A percentile compares a stretch with the other conserved stretches of the same genome.
phyloP scores from a whole-genome alignment of 2,113 vertebrate genomes.

The Macaca nemestrina region DNA sequence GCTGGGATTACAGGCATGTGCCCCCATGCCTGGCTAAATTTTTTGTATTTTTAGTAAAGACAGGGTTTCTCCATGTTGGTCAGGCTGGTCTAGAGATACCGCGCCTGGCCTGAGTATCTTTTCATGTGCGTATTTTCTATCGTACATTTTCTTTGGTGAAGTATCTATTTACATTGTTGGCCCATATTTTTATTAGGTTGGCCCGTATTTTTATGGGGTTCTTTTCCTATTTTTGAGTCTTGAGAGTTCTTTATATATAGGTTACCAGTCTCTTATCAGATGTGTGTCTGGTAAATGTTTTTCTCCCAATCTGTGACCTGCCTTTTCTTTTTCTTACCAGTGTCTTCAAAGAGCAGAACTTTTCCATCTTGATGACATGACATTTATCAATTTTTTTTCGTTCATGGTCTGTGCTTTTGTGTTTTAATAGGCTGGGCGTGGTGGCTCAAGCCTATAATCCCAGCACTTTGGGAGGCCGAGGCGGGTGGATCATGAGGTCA shows the following conservation, averaged over 20 bases:
- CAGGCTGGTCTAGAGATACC: no score
- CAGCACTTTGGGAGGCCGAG: no score
- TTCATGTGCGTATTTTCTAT: no score
- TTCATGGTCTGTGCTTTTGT: not conserved
- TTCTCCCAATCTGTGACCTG: not conserved
- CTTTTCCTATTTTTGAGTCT: not conserved
- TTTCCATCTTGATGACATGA: not conserved
- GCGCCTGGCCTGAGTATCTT: no score
- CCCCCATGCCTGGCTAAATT: no score
- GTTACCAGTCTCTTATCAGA: not conserved
- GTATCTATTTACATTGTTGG: no score
- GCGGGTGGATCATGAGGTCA: no score
- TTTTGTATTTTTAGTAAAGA: no score
- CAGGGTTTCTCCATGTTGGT: no score
- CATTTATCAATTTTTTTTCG: not conserved
- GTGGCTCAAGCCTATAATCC: no score
- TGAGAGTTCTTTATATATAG: not conserved
- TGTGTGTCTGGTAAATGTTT: not conserved
- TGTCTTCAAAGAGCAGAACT: not conserved
- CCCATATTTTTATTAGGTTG: not conserved
- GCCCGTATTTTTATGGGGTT: not conserved
- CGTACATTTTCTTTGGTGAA: no score
- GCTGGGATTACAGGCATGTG: no score
- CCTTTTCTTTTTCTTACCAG: not conserved
- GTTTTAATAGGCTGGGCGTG: rapidly evolving